Evolutionary conservation across 2,888 invertebrate species (phyloP).

Genomic region (Eulithis testata): DNA sequence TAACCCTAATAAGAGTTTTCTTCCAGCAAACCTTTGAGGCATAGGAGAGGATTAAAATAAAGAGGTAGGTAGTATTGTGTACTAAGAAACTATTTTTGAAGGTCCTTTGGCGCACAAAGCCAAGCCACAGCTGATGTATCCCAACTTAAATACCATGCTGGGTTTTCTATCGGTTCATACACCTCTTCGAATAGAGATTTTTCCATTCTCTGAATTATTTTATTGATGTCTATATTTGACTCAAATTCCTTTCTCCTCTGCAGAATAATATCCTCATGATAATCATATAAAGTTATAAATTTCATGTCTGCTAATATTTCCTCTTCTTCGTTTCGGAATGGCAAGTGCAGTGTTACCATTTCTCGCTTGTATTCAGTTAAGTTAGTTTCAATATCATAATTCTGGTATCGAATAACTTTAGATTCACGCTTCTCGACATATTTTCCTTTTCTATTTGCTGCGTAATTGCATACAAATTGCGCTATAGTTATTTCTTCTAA

Average conservation of each 20-base stretch:
- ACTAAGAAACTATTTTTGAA: too few species aligned
- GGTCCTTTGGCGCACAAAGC: too few species aligned
- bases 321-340: conserved; percentile 57
- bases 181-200: too few species aligned
- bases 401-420: conserved; percentile 40
- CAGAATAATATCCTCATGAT: conserved; percentile 47
- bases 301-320: conserved; percentile 56
- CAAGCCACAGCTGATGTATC: too few species aligned
- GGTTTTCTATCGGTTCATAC: too few species aligned
- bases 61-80: too few species aligned
- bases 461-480: conserved; percentile 56
- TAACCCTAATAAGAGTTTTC: too few species aligned
- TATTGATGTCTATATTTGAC: conserved; percentile 45
- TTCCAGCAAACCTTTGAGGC: too few species aligned
- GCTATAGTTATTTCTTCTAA: conserved; percentile 56
- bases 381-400: conserved; percentile 55
- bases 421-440: neutral
- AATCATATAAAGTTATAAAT: conserved; percentile 48
- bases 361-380: conserved; percentile 57
- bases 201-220: conserved; percentile 39
- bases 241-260: conserved; percentile 45
- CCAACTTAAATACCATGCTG: too few species aligned
- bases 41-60: too few species aligned
- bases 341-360: conserved; percentile 57
- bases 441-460: neutral